phyloP scores from a whole-genome alignment of 2,113 vertebrate genomes.

The Psammodynastes pulverulentus region DNA sequence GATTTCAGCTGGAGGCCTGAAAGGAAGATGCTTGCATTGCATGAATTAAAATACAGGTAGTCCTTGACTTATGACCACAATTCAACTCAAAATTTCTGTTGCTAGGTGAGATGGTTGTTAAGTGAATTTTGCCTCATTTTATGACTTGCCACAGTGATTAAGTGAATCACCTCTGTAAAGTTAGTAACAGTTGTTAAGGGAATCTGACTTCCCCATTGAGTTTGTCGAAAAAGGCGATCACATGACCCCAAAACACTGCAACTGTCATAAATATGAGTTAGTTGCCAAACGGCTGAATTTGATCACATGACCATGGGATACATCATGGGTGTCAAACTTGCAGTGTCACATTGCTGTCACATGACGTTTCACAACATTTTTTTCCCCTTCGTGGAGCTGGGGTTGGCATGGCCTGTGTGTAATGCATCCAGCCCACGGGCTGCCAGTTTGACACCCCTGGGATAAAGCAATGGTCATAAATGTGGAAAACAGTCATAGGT shows the following conservation, averaged over 20 bases:
- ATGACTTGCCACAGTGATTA: not conserved
- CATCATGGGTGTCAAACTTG: too few species aligned
- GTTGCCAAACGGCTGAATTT: not conserved
- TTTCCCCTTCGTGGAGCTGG: too few species aligned
- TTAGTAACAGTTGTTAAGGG: not conserved
- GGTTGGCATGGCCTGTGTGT: too few species aligned
- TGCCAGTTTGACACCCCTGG: too few species aligned
- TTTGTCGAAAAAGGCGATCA: not conserved
- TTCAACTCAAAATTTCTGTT: not conserved
- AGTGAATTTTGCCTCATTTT: not conserved
- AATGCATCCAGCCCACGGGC: too few species aligned
- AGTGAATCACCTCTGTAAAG: not conserved
- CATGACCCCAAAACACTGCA: not conserved
- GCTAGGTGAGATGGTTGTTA: not conserved
- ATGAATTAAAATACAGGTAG: not conserved
- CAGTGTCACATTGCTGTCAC: fast-evolving
- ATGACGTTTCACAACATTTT: too few species aligned
- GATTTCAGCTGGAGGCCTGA: not conserved
- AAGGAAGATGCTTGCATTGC: not conserved
- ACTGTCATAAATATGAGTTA: not conserved
- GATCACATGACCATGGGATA: not conserved
- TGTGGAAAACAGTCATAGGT: not conserved
- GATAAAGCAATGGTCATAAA: not conserved
- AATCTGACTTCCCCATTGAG: not conserved
- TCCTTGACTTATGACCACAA: not conserved